Evolutionary conservation across 2,113 vertebrate species (phyloP).

Genomic region (Atractosteus spatula): DNA sequence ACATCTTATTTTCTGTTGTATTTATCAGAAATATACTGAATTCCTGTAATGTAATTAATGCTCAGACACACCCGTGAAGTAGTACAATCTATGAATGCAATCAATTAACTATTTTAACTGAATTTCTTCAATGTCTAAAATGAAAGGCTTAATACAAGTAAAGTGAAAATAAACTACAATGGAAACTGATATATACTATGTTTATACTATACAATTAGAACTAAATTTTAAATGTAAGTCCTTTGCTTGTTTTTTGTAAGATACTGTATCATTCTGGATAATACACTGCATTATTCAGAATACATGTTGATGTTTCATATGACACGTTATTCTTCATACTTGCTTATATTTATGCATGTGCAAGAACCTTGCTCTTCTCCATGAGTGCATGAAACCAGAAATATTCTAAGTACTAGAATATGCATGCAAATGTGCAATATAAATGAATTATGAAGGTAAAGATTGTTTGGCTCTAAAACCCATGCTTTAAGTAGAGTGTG

Average conservation of each 20-base stretch:
- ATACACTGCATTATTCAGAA: constrained; percentile 23
- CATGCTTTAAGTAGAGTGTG: neutral
- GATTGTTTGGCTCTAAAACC: neutral
- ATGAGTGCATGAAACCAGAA: constrained; percentile 13
- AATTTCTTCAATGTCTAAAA: no score
- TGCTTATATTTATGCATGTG: constrained; percentile 16
- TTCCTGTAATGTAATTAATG: no score
- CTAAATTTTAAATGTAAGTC: no score
- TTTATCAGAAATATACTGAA: no score
- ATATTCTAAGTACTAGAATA: neutral
- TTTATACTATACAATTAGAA: no score
- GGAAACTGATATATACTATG: no score
- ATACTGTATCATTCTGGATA: constrained; percentile 15
- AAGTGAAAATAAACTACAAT: no score
- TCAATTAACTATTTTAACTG: no score
- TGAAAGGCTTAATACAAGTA: no score
- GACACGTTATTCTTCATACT: constrained; percentile 12
- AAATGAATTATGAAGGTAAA: constrained; percentile 5
- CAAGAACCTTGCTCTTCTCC: constrained; percentile 9
- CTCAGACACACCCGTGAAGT: no score
- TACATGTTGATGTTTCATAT: constrained; percentile 14
- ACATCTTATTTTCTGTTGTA: neutral
- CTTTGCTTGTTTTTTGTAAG: neutral
- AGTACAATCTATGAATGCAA: no score
- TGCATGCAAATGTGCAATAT: constrained; percentile 12